A percentile compares a stretch with the other conserved stretches of the same genome.
Conservation (phyloP, 2,113 vertebrate genomes). For the Zeus faber region DNA sequence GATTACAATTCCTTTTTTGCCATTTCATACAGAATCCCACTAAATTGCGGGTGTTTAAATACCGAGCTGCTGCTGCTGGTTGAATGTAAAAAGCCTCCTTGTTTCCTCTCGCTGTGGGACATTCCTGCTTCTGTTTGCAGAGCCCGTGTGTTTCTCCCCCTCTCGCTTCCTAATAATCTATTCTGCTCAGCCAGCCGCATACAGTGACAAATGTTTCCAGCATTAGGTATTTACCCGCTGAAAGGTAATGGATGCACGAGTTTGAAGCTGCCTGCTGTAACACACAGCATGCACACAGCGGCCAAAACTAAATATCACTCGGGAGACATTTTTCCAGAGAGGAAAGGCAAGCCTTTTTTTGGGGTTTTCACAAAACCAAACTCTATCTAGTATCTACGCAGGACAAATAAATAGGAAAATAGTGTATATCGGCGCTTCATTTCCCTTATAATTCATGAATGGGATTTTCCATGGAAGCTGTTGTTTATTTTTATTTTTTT, state of each 20-base stretch:
- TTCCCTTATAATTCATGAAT: too few species aligned
- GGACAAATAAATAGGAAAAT: too few species aligned
- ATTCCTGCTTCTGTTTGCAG: slow-evolving; percentile 62
- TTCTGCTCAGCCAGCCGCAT: slow-evolving; percentile 78
- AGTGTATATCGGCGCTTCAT: too few species aligned
- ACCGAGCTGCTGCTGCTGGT: background rate
- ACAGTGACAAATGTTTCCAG: slow-evolving; percentile 81
- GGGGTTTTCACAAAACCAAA: too few species aligned
- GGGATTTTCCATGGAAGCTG: too few species aligned
- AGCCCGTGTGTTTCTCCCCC: slow-evolving; percentile 67
- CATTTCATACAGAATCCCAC: too few species aligned
- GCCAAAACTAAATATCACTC: slow-evolving; percentile 57
- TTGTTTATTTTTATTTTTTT: too few species aligned
- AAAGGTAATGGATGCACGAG: slow-evolving; percentile 76
- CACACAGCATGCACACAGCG: slow-evolving; percentile 54
- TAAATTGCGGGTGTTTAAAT: too few species aligned
- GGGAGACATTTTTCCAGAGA: slow-evolving; percentile 51
- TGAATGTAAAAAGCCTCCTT: slow-evolving; percentile 18
- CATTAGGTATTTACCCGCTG: slow-evolving; percentile 76
- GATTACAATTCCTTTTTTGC: too few species aligned
- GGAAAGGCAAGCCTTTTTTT: too few species aligned
- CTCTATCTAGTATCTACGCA: too few species aligned
- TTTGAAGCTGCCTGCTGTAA: slow-evolving; percentile 70
- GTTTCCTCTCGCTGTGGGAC: slow-evolving; percentile 9
- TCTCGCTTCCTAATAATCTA: slow-evolving; percentile 78